A percentile compares a stretch with the other conserved stretches of the same genome.
Evolutionary conservation across 2,113 vertebrate genomes (phyloP).

Genomic region (Narcine bancroftii): DNA sequence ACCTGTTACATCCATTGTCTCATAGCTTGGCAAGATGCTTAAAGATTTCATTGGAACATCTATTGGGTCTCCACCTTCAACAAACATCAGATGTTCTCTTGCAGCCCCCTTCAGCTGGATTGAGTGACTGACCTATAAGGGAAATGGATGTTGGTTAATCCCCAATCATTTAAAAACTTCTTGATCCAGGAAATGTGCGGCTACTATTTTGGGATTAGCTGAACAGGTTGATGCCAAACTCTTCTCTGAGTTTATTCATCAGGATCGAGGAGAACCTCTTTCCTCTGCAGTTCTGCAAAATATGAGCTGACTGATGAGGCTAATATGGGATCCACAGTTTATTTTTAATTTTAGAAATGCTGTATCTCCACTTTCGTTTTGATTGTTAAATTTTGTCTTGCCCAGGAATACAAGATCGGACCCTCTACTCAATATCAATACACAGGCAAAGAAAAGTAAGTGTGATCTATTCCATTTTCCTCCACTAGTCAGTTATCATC

Average conservation of each 20-base stretch:
- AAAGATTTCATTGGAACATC: slow-evolving; percentile 65
- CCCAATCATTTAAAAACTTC: not conserved
- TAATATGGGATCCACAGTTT: no score
- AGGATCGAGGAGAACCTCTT: no score
- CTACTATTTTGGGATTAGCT: not conserved
- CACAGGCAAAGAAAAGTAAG: no score
- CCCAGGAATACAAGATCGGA: not conserved
- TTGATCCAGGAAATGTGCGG: not conserved
- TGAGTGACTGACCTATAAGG: slow-evolving; percentile 56
- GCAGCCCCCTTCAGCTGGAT: slow-evolving; percentile 69
- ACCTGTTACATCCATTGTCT: slow-evolving; percentile 53
- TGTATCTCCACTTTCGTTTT: no score
- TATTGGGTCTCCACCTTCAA: slow-evolving; percentile 66
- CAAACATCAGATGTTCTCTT: slow-evolving; percentile 60
- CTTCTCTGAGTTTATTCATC: no score
- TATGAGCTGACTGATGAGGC: no score
- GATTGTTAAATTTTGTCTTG: no score
- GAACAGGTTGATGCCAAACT: not conserved
- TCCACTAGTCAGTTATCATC: not conserved
- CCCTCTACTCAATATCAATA: not conserved
- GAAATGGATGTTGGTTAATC: not conserved
- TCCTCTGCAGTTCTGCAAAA: no score
- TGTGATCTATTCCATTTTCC: not conserved
- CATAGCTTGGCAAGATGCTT: slow-evolving; percentile 41
- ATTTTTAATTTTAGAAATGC: no score